Evolutionary conservation across 2,797 vertebrate genomes (phyloP).

Genomic region (Tarsius wallacei): DNA sequence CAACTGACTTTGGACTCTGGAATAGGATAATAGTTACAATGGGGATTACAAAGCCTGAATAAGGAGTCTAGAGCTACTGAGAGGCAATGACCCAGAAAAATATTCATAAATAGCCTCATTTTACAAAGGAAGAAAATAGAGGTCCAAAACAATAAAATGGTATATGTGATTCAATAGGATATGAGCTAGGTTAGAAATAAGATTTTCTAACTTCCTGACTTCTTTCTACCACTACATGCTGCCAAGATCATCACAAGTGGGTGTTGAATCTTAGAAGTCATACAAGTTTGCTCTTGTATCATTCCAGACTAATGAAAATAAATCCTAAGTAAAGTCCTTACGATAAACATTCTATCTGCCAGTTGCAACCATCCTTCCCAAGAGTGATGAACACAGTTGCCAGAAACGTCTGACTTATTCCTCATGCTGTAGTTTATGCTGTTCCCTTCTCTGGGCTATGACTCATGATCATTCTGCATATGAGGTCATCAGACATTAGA

Average conservation of each 20-base stretch:
- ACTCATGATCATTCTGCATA: background rate
- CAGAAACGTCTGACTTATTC: no score
- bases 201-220: background rate
- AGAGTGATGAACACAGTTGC: background rate
- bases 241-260: background rate
- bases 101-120: background rate
- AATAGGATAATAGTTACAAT: background rate
- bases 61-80: background rate
- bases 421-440: background rate
- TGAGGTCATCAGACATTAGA: background rate
- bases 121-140: background rate
- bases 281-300: background rate
- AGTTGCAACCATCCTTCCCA: no score
- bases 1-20: no score
- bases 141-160: background rate
- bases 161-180: background rate
- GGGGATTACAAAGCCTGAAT: no score
- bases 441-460: background rate
- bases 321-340: background rate
- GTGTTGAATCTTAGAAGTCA: background rate
- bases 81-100: background rate
- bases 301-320: background rate
- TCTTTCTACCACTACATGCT: background rate
- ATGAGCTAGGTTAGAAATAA: background rate
- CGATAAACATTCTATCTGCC: background rate